Evolutionary conservation across 2,888 invertebrate genomes (phyloP).

Genomic region (Mystacides longicornis): DNA sequence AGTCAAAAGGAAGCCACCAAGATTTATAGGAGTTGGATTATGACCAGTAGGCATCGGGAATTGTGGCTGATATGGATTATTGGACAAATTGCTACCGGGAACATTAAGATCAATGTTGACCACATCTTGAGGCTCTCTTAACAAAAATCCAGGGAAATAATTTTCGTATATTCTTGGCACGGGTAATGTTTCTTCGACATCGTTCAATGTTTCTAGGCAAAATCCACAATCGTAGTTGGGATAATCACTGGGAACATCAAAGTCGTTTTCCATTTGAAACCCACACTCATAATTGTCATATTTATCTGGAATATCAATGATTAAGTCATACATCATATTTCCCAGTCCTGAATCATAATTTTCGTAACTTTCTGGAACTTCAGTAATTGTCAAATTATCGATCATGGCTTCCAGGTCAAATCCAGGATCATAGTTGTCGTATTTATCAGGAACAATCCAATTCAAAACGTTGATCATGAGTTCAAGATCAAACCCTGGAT

Average conservation of each 20-base stretch:
- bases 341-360: neutral
- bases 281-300: neutral
- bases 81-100: no score
- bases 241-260: neutral
- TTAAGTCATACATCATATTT: neutral
- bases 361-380: neutral
- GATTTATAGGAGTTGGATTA: neutral
- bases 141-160: neutral
- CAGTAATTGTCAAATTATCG: neutral
- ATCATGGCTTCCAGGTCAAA: neutral
- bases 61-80: neutral
- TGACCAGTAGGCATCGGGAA: neutral
- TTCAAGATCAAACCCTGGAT: neutral
- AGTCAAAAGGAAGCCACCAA: neutral
- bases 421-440: conserved; percentile 11
- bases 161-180: neutral
- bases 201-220: neutral
- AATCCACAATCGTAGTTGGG: neutral
- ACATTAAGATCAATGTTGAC: no score
- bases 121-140: no score
- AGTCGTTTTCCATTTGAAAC: neutral
- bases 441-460: neutral
- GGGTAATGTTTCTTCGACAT: neutral
- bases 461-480: neutral
- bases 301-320: neutral